Evolutionary conservation across 2,888 invertebrate species (phyloP), one percentile per base, ranked within the genome.

Genomic region (Aspidapion aeneum): DNA sequence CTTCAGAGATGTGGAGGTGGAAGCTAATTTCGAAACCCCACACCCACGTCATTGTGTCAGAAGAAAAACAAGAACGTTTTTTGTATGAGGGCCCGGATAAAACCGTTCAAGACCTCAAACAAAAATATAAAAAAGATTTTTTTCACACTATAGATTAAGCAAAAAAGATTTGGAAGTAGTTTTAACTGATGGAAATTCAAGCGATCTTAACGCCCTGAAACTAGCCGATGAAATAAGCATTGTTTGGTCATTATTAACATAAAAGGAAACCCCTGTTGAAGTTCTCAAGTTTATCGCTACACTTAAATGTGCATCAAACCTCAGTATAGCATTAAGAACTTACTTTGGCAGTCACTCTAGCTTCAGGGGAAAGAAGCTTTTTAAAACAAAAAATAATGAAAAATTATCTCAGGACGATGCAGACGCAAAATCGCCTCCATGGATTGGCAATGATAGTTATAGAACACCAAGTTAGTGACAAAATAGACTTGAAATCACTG

Each of bases 301-400:
- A 52, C 54, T 52, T 52, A 52, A 18, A 17, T 35, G 3, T 12
- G 3, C 12, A 35, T 12, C 12, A 35, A 35, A 35, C 18, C 58
- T 5, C 48, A 50, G 52, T 22, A 21, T 60, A 18, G 60, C 60
- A 5, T 20, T 60, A 16, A 19, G 60, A 21, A 60, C 19, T 60
- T 60, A 48, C 18, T 55, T 22, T 60, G 18, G 55, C 60, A 19
- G 51, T 60, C 17, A 55, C 55, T 21, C 52, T 60, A 7, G 60
- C 60, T 7, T 21, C 52, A 17, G 60, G 54, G 19, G 69, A 68
- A 63, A 22, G 67, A 16, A 65, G 58, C 57, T 68, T 68, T 60
- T 65, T 60, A 49, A 69, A 69, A 63, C 58, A 68, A 55, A 69
- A 68, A 66, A 55, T 70, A 57, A 70, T 70, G 49, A 68, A 68